These are phyloP conservation scores for Zoanthus sociatus DNA, from an alignment of 92 coral and sea anemone genomes.

Conservation along the genomic window DNA sequence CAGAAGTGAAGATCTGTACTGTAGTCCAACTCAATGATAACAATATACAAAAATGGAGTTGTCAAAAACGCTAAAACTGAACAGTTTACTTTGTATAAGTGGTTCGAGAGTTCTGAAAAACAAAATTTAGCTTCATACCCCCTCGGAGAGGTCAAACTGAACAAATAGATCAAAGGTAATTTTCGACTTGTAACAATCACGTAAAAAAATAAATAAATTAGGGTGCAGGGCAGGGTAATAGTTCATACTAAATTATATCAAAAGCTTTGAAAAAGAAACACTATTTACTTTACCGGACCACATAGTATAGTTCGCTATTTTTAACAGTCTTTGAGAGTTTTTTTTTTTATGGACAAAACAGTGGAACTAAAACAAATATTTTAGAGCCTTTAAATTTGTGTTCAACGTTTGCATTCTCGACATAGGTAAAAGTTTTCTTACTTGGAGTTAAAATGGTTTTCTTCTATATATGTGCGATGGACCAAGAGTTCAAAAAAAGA, in stretches of 20 bases:
- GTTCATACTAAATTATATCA: not conserved
- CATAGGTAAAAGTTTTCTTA: too few species aligned
- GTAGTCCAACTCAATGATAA: not conserved
- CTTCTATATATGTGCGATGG: too few species aligned
- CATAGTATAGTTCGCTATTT: too few species aligned
- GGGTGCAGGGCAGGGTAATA: not conserved
- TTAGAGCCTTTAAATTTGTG: too few species aligned
- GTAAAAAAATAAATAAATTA: not conserved
- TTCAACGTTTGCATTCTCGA: too few species aligned
- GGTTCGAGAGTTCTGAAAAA: conserved; percentile 3
- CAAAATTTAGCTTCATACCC: conserved; percentile 32
- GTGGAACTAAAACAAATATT: too few species aligned
- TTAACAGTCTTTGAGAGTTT: too few species aligned
- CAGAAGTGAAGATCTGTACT: not conserved
- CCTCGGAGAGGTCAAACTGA: conserved; percentile 41
- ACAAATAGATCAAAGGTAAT: conserved; percentile 15
- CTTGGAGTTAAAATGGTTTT: too few species aligned
- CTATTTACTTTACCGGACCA: too few species aligned
- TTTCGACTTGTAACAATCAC: conserved; percentile 13
- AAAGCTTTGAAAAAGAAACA: too few species aligned
- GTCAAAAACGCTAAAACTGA: not conserved
- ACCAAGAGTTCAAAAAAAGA: too few species aligned
- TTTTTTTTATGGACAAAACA: too few species aligned
- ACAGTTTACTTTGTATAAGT: conserved; percentile 35
- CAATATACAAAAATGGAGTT: not conserved